These are phyloP conservation scores for Dissostichus mawsoni DNA, from an alignment of 2,113 vertebrate genomes.

Conservation along the genomic window DNA sequence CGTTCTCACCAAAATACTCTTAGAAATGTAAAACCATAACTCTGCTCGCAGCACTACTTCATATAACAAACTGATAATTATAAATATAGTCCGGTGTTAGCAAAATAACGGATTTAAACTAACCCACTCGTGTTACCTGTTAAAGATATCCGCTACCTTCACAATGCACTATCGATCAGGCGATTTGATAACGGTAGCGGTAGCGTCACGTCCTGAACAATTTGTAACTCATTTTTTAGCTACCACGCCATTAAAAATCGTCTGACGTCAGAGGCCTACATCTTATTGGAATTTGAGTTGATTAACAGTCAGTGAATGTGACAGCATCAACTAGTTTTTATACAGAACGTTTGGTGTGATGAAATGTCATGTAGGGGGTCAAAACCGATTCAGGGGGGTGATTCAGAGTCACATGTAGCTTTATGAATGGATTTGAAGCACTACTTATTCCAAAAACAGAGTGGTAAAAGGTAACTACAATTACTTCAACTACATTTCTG, in stretches of 20 bases:
- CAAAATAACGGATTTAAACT: not conserved
- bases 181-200: constrained; percentile 32
- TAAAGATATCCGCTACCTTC: constrained; percentile 33
- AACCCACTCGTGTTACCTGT: not conserved
- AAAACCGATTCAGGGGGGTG: not conserved
- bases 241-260: too few relatives aligned
- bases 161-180: constrained; percentile 54
- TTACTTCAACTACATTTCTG: not conserved
- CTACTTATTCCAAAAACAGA: too few relatives aligned
- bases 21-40: not conserved
- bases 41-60: not conserved
- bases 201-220: not conserved
- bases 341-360: not conserved
- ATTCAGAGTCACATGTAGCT: not conserved
- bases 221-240: not conserved
- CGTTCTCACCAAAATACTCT: not conserved
- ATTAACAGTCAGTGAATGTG: constrained; percentile 16
- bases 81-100: constrained; percentile 1
- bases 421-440: not conserved
- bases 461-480: too few relatives aligned
- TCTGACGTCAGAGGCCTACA: not conserved
- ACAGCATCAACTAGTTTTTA: constrained; percentile 12
- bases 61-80: constrained; percentile 21
- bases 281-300: not conserved
- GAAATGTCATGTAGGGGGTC: constrained; percentile 1